Conservation (phyloP, 2,113 vertebrate species). For the Cyrtonyx montezumae region DNA sequence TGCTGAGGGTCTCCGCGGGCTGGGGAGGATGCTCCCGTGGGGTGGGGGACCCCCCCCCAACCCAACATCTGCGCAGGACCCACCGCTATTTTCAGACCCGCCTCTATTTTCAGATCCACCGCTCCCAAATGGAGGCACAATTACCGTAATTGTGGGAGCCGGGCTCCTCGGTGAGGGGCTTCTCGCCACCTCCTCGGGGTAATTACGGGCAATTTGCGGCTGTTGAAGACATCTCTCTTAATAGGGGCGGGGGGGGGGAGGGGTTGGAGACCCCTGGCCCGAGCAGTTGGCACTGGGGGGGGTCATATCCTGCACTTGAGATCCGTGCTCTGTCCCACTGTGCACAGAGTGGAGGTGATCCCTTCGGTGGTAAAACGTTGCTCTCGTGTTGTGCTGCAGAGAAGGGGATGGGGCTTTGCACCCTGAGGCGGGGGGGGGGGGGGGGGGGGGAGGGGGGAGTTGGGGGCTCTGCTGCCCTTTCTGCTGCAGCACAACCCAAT, state of each 20-base stretch:
- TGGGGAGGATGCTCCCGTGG: fast-evolving
- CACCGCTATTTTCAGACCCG: constrained; percentile 34
- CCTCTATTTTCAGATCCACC: constrained; percentile 49
- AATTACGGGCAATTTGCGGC: constrained; percentile 84
- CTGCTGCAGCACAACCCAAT: too few relatives aligned
- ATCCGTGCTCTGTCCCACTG: too few relatives aligned
- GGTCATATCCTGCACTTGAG: too few relatives aligned
- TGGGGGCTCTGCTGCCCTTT: too few relatives aligned
- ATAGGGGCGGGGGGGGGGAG: background rate
- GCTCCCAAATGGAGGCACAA: constrained; percentile 58
- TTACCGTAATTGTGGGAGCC: constrained; percentile 66
- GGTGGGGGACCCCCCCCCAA: background rate
- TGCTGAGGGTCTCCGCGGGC: fast-evolving
- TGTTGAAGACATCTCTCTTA: background rate
- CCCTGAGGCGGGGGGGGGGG: background rate
- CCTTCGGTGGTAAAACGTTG: background rate
- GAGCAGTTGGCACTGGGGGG: background rate
- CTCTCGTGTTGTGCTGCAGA: background rate
- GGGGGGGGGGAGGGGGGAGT: too few relatives aligned
- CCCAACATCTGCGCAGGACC: background rate
- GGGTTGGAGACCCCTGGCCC: background rate
- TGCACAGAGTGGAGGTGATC: too few relatives aligned
- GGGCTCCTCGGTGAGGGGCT: background rate
- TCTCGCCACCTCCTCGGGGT: constrained; percentile 17
- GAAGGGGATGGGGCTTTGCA: background rate